These are phyloP conservation scores for Papilio protenor DNA, from an alignment of 2,888 invertebrate genomes.

Conservation along the genomic window DNA sequence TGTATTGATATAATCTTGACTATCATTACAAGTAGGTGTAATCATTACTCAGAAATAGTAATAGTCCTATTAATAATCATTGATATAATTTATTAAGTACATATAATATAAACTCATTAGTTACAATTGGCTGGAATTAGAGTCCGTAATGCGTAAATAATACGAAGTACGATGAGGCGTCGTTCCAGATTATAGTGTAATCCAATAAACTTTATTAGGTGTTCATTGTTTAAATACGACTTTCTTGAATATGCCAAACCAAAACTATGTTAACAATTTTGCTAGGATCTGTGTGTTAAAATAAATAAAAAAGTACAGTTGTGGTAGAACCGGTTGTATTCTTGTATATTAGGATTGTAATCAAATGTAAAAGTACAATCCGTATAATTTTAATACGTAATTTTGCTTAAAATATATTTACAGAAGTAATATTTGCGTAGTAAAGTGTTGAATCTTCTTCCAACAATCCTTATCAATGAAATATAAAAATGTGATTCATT, in stretches of 20 bases:
- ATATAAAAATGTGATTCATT: constrained; percentile 68
- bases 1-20: no score
- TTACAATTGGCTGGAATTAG: neutral
- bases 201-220: neutral
- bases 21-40: neutral
- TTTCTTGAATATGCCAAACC: neutral
- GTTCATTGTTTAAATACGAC: neutral
- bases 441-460: constrained; percentile 37
- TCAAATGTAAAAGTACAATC: neutral
- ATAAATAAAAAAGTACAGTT: neutral
- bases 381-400: neutral
- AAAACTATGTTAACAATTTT: neutral
- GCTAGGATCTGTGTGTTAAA: neutral
- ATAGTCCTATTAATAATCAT: no score
- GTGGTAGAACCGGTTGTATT: neutral
- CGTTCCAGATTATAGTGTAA: neutral
- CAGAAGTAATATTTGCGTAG: constrained; percentile 50
- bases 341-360: neutral
- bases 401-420: neutral
- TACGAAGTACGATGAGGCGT: neutral
- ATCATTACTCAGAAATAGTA: no score
- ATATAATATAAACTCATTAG: neutral
- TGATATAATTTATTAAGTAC: no score
- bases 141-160: neutral
- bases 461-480: constrained; percentile 51